Evolutionary conservation across 2,113 vertebrate genomes (phyloP), one percentile per base, ranked within the genome.

Genomic region (Pontoporia blainvillei): DNA sequence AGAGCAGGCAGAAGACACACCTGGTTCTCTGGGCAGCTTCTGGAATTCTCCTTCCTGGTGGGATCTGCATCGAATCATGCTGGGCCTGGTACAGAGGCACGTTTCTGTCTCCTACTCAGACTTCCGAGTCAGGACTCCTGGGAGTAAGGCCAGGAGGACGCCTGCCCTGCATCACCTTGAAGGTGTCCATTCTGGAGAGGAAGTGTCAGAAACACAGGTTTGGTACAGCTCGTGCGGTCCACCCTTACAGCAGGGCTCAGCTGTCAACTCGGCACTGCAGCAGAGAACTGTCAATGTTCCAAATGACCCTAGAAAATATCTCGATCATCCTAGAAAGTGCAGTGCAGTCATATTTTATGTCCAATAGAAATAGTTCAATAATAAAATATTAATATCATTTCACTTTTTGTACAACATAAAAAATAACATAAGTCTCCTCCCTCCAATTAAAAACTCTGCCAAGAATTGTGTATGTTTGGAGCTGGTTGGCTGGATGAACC

Each of bases 51-150:
- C 59, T 73, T 81, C 75, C 34, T 1, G 1, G 0, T 59, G 31
- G 39, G 34, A 78, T 34, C 52, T 36, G 39, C 62, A n/a, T 3
- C 1, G 2, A n/a, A 6, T 23, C 49, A 36, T 1, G 5, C 1
- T 18, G 52, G 39, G 46, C 59, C 59, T 31, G 49, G 11, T 7
- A 21, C 23, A n/a, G 57, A n/a, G 12, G 73, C 25, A 46, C 4
- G 25, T n/a, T 17, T 71, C 49, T 59, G 31, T 59, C 15, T 10
- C 39, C 49, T 5, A 46, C 39, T 8, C 18, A 81, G 12, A 18
- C 20, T 46, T 39, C 52, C 39, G 39, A 49, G 21, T 31, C 25
- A 31, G 39, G 44, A 15, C 0, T 17, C 18, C 49, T 0, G 62
- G 54, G 44, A 17, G 29, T 14, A 54, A 57, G 71, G 21, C 29